Evolutionary conservation across 2,797 vertebrate genomes (phyloP).

Genomic region (Lacerta bilineata): DNA sequence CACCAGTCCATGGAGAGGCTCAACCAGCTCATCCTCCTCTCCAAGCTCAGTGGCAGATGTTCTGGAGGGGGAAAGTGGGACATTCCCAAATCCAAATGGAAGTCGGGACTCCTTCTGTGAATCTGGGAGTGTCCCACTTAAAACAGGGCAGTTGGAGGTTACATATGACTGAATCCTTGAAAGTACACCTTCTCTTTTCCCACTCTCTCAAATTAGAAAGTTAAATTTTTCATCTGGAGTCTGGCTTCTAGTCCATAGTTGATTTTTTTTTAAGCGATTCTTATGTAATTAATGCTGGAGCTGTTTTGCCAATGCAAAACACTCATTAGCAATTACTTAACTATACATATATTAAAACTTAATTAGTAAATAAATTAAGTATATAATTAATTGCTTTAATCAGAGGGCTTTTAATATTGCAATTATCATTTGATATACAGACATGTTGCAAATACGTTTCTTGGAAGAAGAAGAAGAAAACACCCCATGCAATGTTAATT

Average conservation of each 20-base stretch:
- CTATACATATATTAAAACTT: slow-evolving; percentile 81
- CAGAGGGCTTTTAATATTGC: slow-evolving; percentile 77
- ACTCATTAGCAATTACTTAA: slow-evolving; percentile 80
- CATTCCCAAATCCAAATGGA: no score
- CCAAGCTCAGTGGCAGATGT: no score
- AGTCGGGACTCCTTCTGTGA: no score
- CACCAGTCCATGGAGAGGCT: no score
- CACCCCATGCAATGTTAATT: slow-evolving; percentile 79
- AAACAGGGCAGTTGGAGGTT: no score
- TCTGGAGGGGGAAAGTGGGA: no score
- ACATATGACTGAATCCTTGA: slow-evolving; percentile 10
- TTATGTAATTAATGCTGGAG: slow-evolving; percentile 73
- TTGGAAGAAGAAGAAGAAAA: slow-evolving; percentile 70
- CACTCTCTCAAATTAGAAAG: slow-evolving; percentile 30
- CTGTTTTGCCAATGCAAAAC: slow-evolving; percentile 77
- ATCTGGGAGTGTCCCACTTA: no score
- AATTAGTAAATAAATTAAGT: slow-evolving; percentile 83
- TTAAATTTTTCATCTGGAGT: slow-evolving; percentile 55
- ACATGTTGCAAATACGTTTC: slow-evolving; percentile 82
- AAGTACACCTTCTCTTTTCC: fast-evolving
- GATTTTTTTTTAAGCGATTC: slow-evolving; percentile 60
- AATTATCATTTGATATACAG: slow-evolving; percentile 78
- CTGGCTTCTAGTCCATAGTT: slow-evolving; percentile 31
- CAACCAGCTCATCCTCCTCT: no score
- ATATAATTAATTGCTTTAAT: slow-evolving; percentile 81